Evolutionary conservation across 2,888 invertebrate species (phyloP), one percentile per base, ranked within the genome.

Genomic region (Micoletzkya japonica): DNA sequence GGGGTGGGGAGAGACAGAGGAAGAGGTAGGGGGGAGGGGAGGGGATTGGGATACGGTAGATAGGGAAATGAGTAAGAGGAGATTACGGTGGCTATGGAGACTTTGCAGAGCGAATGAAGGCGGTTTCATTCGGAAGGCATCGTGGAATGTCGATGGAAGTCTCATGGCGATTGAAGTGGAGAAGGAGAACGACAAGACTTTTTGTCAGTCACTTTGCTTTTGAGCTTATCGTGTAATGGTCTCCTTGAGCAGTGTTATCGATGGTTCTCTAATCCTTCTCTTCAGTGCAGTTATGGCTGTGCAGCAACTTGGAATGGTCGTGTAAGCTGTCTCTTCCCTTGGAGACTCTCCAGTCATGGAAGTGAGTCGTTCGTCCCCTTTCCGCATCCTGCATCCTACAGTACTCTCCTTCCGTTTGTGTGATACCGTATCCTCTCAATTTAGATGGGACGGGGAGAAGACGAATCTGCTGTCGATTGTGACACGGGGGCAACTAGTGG

Each of bases 101-200:
- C 24, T n/a, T 14, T 54, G 54, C 24, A 54, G 54, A 20, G 24
- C 24, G 7, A 7, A 17, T 14, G 26, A 32, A 3, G 64, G 52
- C 34, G 64, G 64, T 2, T 24, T n/a, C n/a, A 36, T 50, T 14
- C 32, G 20, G 20, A 26, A 64, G 0, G 52, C 28, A 34, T 34
- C 34, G 34, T 64, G 64, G 64, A 64, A 64, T 52, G 26, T 34
- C 14, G 52, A 64, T 64, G 64, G 50, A 34, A 64, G 52, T 64
- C 30, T 64, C n/a, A 26, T 64, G 7, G 30, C 32, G 26, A 6
- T 64, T 26, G 7, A 52, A 34, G 52, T 64, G 14, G 36, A 52
- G 24, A 52, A 64, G 26, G 36, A 30, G 36, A 50, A n/a, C 10
- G n/a, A 30, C 32, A 14, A 34, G n/a, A 28, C 4, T 2, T 44